phyloP scores from a whole-genome alignment of 2,113 vertebrate genomes.

The Podiceps cristatus region DNA sequence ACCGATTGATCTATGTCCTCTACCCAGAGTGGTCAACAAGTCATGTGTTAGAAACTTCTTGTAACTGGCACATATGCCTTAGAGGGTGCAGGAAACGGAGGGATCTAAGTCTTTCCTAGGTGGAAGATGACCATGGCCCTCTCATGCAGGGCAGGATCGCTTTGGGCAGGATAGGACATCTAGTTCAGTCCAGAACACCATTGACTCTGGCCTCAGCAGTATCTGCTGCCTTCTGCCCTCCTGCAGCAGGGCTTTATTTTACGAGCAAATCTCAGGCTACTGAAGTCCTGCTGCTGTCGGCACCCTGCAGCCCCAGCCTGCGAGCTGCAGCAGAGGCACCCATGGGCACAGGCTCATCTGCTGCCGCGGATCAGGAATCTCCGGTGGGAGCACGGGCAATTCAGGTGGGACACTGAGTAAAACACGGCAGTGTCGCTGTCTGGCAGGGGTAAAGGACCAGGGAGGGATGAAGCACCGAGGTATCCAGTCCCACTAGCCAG shows the following conservation, averaged over 20 bases:
- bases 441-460: background rate
- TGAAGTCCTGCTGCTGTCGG: background rate
- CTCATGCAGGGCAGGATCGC: background rate
- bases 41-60: background rate
- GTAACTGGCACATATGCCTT: background rate
- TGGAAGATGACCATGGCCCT: background rate
- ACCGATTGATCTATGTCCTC: background rate
- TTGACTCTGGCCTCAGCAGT: background rate
- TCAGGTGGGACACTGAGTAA: background rate
- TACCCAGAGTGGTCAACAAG: background rate
- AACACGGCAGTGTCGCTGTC: background rate
- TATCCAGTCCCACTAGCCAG: background rate
- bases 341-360: fast-evolving
- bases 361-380: background rate
- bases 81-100: background rate
- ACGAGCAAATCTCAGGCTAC: background rate
- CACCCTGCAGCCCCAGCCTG: background rate
- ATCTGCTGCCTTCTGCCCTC: background rate
- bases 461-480: background rate
- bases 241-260: background rate
- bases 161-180: background rate
- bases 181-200: background rate
- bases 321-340: background rate
- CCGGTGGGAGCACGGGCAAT: background rate
- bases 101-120: background rate